Evolutionary conservation across 2,888 invertebrate species (phyloP).

Genomic region (Apodemia hepburni): DNA sequence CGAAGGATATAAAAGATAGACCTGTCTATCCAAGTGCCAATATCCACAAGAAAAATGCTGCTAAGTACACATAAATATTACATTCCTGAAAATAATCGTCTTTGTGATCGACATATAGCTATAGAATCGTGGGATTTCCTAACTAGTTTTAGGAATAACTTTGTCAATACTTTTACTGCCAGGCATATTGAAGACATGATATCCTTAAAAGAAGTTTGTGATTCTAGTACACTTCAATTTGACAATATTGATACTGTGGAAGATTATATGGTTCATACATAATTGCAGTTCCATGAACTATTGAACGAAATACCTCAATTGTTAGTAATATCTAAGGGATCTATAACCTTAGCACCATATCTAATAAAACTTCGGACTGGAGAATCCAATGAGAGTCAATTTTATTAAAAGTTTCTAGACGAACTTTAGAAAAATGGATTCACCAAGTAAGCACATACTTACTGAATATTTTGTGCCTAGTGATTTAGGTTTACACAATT

Average conservation of each 20-base stretch:
- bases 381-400: constrained; percentile 6
- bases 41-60: constrained; percentile 27
- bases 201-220: constrained; percentile 9
- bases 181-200: constrained; percentile 22
- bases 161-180: constrained; percentile 18
- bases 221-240: too few species aligned
- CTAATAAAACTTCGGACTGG: too few species aligned
- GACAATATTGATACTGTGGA: too few species aligned
- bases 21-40: constrained; percentile 26
- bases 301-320: too few species aligned
- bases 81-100: constrained; percentile 23
- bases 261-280: too few species aligned
- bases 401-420: constrained; percentile 24
- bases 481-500: constrained; percentile 18
- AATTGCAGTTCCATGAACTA: too few species aligned
- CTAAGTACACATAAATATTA: constrained; percentile 21
- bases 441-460: constrained; percentile 16
- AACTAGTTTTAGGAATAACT: constrained; percentile 17
- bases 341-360: too few species aligned
- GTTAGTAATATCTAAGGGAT: too few species aligned
- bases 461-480: constrained; percentile 20
- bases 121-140: constrained; percentile 21
- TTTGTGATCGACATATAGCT: constrained; percentile 13
- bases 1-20: constrained; percentile 27
- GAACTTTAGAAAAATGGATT: constrained; percentile 22